Conservation (phyloP, 2,797 vertebrate species). For the Dipus sagitta region DNA sequence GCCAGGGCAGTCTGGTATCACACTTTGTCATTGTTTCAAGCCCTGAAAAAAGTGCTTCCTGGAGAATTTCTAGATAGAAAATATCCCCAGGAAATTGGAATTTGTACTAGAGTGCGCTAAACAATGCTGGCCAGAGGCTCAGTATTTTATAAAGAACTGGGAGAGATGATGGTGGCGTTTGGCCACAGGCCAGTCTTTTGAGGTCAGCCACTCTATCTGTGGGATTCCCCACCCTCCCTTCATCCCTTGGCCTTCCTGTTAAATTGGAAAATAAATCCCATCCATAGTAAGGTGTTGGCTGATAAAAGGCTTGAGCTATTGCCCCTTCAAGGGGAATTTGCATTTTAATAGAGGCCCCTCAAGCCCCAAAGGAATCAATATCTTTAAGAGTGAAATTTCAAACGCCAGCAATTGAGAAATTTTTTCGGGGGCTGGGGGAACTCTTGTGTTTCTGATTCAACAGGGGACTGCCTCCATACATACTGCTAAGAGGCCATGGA, state of each 20-base stretch:
- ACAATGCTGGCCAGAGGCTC: background rate
- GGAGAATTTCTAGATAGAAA: constrained; percentile 50
- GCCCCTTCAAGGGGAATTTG: constrained; percentile 78
- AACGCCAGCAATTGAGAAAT: constrained; percentile 58
- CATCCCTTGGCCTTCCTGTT: constrained; percentile 58
- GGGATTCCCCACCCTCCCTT: constrained; percentile 17
- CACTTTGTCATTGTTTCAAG: background rate
- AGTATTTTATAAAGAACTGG: background rate
- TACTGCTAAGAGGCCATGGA: background rate
- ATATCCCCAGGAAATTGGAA: constrained; percentile 59
- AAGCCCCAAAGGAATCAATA: constrained; percentile 76
- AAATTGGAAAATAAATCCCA: constrained; percentile 81
- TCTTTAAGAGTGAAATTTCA: constrained; percentile 64
- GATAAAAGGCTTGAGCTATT: constrained; percentile 74
- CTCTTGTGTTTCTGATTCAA: background rate
- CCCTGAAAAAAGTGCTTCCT: background rate
- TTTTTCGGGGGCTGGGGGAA: background rate
- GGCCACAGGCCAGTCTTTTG: constrained; percentile 58
- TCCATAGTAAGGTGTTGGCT: constrained; percentile 62
- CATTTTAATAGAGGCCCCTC: constrained; percentile 80
- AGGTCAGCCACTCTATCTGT: constrained; percentile 65
- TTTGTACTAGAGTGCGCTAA: constrained; percentile 6
- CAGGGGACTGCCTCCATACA: background rate
- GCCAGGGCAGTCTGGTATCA: background rate
- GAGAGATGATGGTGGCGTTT: background rate